Base-by-base conservation (phyloP, 2,888 invertebrate genomes). In the Ryuthela nishihirai region DNA sequence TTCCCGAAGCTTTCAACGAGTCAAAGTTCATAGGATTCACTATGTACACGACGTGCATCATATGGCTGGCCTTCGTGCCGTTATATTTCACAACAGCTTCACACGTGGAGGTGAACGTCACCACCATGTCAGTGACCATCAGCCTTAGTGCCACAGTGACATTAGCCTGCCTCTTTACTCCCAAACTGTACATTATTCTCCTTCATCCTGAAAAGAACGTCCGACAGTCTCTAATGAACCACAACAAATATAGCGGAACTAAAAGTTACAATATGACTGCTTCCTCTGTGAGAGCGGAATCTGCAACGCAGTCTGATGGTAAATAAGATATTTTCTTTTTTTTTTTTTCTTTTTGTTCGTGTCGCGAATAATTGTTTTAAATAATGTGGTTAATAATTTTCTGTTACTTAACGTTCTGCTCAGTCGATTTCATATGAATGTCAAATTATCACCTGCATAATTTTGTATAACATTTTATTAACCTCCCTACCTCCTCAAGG, bases 41-140 rank as follows among this genome's bases (percentile, higher is more conserved):
- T 70, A 94, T 94, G 77, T 92, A 94, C 77, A 94, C 94, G 69
- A 95, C 94, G 2, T 92, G 88, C 59, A 89, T 77, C 62, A 76
- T 75, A 47, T 77, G 73, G 75, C 67, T 75, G 48, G 76, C 74
- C 4, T 76, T 77, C 62, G 74, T 77, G 23, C 75, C 76, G 34
- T 74, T 76, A 72, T 91, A 93, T 77, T 90, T 76, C 55, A 74
- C 72, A 36, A 76, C 75, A 12, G 72, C 73, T 9, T 69, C 70
- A 54, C 72, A 74, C 58, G 73, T 93, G 64, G 88, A 90, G 10
- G 79, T 95, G 59, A 82, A 95, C 61, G 88, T 94, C 73, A 93
- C 91, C 68, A 92, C 92, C 74, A 91, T 95, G 88, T 91, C 92
- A 50, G 89, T 94, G 70, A 92, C 94, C 67, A 93, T 95, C 73